Evolutionary conservation across 2,888 invertebrate genomes (phyloP), one percentile per base, ranked within the genome.

Genomic region (Eupithecia centaureata): DNA sequence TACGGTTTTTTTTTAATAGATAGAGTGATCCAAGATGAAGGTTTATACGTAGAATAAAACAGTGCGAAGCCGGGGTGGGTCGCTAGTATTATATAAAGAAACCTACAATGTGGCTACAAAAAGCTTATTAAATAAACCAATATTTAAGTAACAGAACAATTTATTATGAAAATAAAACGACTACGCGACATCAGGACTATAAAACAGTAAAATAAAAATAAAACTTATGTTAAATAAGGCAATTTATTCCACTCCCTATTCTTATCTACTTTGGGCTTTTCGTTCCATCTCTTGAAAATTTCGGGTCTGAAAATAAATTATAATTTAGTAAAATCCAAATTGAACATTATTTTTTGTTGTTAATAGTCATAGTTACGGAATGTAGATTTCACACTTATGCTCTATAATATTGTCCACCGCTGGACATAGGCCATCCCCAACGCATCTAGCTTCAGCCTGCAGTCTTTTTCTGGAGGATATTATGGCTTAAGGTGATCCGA

Each of bases 251-350:
- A 81, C 32, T 77, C 76, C 35, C 70, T 79, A 5, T 72, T 58
- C 1, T 56, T 10, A 5, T 79, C 75, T 1, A 57, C 42, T 47
- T 73, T 74, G 0, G 80, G 75, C 25, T 67, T 72, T 35, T 65
- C 75, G 32, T 75, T 75, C 83, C 84, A 84, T 73, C 74, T 81
- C 27, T 76, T 73, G 38, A 77, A 75, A 8, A 84, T 71, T 60
- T 83, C 83, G 27, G 74, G 70, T 28, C 84, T 84, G 42, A 8
- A 63, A 38, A 3, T 32, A 32, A 38, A 35, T 12, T 10, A 0
- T 18, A 47, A n/a, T 12, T 2, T n/a, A 22, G 2, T 22, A 22
- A 47, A 22, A 10, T 47, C 47, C 18, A 25, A 35, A 25, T 56
- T 33, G 32, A 1, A 1, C 12, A 56, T 15, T 35, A n/a, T n/a